phyloP scores from a whole-genome alignment of 1,140 invertebrate species.

The Ceratoteleas bidentatus region DNA sequence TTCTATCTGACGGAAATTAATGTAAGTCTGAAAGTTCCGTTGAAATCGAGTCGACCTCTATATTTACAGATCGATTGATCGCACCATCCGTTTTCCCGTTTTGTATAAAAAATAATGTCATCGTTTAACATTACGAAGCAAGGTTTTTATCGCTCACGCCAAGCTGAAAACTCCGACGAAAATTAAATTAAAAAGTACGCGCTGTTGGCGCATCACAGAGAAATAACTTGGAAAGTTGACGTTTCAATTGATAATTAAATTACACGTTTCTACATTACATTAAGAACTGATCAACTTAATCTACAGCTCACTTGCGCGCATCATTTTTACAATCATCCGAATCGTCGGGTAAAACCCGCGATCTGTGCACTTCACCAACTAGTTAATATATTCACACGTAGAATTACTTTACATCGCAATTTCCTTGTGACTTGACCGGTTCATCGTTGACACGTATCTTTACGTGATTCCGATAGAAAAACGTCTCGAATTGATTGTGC shows the following conservation, averaged over 20 bases:
- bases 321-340: conserved; percentile 36
- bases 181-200: conserved; percentile 12
- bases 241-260: conserved; percentile 3
- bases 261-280: conserved; percentile 24
- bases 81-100: neutral
- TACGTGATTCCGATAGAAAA: conserved; percentile 66
- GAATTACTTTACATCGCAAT: conserved; percentile 20
- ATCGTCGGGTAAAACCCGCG: neutral
- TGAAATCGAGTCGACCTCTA: neutral
- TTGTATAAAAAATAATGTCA: neutral
- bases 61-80: conserved; percentile 1
- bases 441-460: conserved; percentile 1
- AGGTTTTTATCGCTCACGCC: neutral
- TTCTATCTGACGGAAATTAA: conserved; percentile 33
- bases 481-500: conserved; percentile 43
- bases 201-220: conserved; percentile 27
- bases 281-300: conserved; percentile 24
- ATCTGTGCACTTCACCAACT: conserved; percentile 12
- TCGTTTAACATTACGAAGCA: neutral
- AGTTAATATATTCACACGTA: conserved; percentile 39
- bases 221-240: conserved; percentile 10
- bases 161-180: too few relatives aligned
- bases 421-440: neutral
- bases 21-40: conserved; percentile 20
- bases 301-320: conserved; percentile 19